Base-by-base conservation (phyloP, 2,888 invertebrate species). In the Athalia rosae region DNA sequence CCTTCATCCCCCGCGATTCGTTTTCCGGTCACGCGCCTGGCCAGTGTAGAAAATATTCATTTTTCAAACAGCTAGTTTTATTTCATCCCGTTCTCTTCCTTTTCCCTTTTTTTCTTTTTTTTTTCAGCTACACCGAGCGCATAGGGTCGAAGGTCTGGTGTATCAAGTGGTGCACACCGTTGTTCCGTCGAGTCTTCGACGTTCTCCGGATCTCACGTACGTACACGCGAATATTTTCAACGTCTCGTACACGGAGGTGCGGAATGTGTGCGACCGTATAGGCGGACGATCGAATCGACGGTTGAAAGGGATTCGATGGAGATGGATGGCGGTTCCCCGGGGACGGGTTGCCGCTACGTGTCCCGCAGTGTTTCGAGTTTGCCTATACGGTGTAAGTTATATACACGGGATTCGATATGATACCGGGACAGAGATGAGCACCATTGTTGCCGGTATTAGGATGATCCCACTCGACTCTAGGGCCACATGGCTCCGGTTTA, bases 261-360 rank as follows among this genome's bases (percentile, higher is more conserved):
- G 58, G 47, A 59, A 78, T 58, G 41, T 4, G 71, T 13, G 13
- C 43, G 58, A 56, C 43, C 13, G 56, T 13, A 58, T 4, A 45
- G 58, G 56, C 58, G 58, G 58, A 13, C 56, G 47, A 74, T 74
- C 59, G 74, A 74, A 74, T 58, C 88, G 87, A 85, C 82, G 82
- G 85, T 83, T 87, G 87, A 89, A 86, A 88, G 87, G 85, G 85
- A 89, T 89, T 83, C 88, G 85, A 89, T 89, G 89, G 87, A 89
- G 89, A 89, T 89, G 86, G 87, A 89, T 89, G 84, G 85, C 81
- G 83, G 83, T 78, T 85, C 89, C 87, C 88, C 76, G 79, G 89
- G 87, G 87, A 88, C 53, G 62, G 63, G 47, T 71, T 77, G 62
- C 66, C 62, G 74, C 74, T 61, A 61, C 62, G 59, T 71, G 48